A percentile compares a stretch with the other conserved stretches of the same genome.
Conservation (phyloP, 2,113 vertebrate genomes). For the Ophthalmotilapia sp. region DNA sequence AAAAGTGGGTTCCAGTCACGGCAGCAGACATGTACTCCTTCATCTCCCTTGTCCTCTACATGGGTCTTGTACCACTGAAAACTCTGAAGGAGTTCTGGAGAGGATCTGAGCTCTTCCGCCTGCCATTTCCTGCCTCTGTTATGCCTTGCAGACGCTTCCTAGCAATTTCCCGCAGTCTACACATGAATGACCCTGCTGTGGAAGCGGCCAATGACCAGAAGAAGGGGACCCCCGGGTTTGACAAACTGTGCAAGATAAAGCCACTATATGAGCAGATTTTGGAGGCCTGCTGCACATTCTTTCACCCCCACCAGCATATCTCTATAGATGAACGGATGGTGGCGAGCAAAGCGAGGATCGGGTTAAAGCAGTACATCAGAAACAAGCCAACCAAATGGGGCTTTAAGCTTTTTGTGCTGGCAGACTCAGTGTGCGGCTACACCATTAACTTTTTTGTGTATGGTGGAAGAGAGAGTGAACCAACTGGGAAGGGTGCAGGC, state of each 20-base stretch:
- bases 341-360: slow-evolving; percentile 34
- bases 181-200: slow-evolving; percentile 31
- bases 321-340: slow-evolving; percentile 62
- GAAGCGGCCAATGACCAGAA: slow-evolving; percentile 41
- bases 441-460: slow-evolving; percentile 61
- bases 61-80: slow-evolving; percentile 44
- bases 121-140: slow-evolving; percentile 50
- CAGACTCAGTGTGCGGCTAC: slow-evolving; percentile 47
- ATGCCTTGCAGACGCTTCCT: slow-evolving; percentile 42
- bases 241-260: slow-evolving; percentile 48
- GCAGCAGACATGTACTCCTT: slow-evolving; percentile 47
- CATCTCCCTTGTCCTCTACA: slow-evolving; percentile 47
- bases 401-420: slow-evolving; percentile 60
- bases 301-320: slow-evolving; percentile 49
- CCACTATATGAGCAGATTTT: slow-evolving; percentile 52
- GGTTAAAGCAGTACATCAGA: slow-evolving; percentile 43
- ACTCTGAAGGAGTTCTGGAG: slow-evolving; percentile 48
- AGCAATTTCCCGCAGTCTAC: slow-evolving; percentile 14
- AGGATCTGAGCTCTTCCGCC: slow-evolving; percentile 19
- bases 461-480: slow-evolving; percentile 1
- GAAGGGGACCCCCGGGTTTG: slow-evolving; percentile 33
- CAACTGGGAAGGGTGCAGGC: slow-evolving; percentile 28
- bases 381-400: slow-evolving; percentile 55
- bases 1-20: slow-evolving; percentile 19
- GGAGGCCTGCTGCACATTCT: slow-evolving; percentile 44